A percentile compares a stretch with the other conserved stretches of the same genome.
phyloP scores from a whole-genome alignment of 2,113 vertebrate genomes.

The Gymnogyps californianus region DNA sequence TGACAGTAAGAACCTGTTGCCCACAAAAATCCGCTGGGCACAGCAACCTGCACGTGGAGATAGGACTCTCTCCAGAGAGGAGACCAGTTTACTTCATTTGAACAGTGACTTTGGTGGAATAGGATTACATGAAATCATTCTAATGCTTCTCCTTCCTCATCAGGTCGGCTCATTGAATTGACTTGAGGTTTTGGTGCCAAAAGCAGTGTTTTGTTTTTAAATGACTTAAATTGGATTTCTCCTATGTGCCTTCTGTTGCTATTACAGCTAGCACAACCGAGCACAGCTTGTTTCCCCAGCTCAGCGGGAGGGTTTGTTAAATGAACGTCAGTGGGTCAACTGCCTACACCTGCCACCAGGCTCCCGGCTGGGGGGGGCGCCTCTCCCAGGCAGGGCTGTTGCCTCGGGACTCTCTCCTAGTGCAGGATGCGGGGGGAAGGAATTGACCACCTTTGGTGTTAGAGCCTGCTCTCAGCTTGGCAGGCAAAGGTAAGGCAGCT shows the following conservation, averaged over 20 bases:
- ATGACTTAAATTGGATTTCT: not conserved
- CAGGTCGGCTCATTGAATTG: not conserved
- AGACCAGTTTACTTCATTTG: not conserved
- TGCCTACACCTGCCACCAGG: not conserved
- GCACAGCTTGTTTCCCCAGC: not conserved
- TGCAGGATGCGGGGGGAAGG: not conserved
- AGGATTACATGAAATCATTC: not conserved
- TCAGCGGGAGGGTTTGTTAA: not conserved
- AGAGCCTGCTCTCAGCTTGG: not conserved
- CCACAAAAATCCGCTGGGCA: not conserved
- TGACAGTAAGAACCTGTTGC: not conserved
- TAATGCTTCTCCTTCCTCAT: not conserved
- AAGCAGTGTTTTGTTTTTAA: not conserved
- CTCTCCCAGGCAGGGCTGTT: not conserved
- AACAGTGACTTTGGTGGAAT: not conserved
- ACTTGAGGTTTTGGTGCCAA: not conserved
- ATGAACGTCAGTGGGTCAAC: not conserved
- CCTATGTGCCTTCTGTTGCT: not conserved
- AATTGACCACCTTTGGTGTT: rapidly evolving
- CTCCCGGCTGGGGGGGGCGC: rapidly evolving
- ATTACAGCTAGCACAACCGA: not conserved
- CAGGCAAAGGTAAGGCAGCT: not conserved
- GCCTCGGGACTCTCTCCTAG: rapidly evolving
- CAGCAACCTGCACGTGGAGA: not conserved
- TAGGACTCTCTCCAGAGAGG: not conserved